phyloP scores from a whole-genome alignment of 2,888 invertebrate genomes.

The Zaprionus obscuricornis region DNA sequence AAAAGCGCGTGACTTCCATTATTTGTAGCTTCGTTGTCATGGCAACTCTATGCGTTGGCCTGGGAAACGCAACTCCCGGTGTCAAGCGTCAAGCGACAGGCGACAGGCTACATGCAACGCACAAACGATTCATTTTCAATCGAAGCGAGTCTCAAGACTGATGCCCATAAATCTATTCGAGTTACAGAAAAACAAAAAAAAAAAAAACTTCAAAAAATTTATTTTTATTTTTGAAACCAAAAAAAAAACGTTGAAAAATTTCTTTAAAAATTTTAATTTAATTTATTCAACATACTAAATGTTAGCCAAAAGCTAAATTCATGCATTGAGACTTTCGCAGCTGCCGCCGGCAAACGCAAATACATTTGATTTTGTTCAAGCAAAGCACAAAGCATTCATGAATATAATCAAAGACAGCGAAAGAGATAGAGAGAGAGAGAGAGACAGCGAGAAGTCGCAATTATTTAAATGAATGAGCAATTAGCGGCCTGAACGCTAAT shows the following conservation, averaged over 20 bases:
- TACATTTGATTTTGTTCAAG: not conserved
- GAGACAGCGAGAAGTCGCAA: no score
- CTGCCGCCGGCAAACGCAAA: slow-evolving; percentile 47
- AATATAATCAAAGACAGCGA: no score
- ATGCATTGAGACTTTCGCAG: not conserved
- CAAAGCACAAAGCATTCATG: slow-evolving; percentile 8
- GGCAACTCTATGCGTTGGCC: slow-evolving; percentile 39
- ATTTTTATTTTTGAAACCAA: no score
- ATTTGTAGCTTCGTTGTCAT: slow-evolving; percentile 50
- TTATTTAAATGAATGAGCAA: slow-evolving; percentile 47
- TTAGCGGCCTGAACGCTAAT: slow-evolving; percentile 58
- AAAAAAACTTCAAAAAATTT: no score
- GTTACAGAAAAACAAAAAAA: no score
- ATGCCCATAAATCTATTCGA: slow-evolving; percentile 5
- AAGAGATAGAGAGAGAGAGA: no score
- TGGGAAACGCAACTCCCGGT: not conserved
- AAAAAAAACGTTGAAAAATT: no score
- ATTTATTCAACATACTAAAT: no score
- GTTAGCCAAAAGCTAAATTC: not conserved
- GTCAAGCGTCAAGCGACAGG: slow-evolving; percentile 1
- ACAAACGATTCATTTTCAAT: slow-evolving; percentile 31
- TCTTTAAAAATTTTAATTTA: no score
- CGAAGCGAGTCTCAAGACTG: slow-evolving; percentile 8
- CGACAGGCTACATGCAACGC: slow-evolving; percentile 20
- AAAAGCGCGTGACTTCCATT: slow-evolving; percentile 71